Conservation (phyloP, 1,140 invertebrate genomes). For the Popillia japonica region DNA sequence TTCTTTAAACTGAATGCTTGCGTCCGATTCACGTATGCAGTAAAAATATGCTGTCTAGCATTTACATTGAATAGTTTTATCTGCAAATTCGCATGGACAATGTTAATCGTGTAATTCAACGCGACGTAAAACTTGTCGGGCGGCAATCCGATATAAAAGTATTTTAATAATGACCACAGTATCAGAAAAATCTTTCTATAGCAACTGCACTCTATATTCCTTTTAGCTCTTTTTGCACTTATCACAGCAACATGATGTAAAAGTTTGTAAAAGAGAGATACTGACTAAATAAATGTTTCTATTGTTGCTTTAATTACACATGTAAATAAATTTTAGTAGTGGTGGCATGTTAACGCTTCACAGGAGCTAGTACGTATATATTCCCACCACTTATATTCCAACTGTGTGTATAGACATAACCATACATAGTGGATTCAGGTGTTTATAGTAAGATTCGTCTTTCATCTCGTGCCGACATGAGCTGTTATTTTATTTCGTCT, state of each 20-base stretch:
- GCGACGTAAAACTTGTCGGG: neutral
- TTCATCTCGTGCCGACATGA: neutral
- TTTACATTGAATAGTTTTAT: conserved; percentile 33
- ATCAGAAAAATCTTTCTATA: neutral
- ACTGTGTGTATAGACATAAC: neutral
- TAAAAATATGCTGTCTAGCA: conserved; percentile 15
- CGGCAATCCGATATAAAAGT: neutral
- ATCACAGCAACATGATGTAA: neutral
- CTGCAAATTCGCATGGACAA: conserved; percentile 23
- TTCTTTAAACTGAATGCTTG: conserved; percentile 2
- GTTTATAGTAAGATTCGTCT: conserved; percentile 7
- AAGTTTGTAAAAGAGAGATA: neutral
- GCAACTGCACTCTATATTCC: neutral
- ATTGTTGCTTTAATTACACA: conserved; percentile 34
- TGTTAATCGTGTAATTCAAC: conserved; percentile 23
- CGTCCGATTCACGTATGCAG: conserved; percentile 9
- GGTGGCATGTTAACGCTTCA: neutral
- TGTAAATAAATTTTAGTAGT: conserved; percentile 24
- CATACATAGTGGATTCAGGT: conserved; percentile 9
- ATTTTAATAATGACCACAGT: neutral
- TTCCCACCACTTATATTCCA: neutral
- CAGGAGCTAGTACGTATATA: neutral
- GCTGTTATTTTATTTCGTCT: neutral
- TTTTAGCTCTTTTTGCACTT: neutral
- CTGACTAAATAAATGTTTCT: conserved; percentile 5